phyloP scores from a whole-genome alignment of 2,888 invertebrate genomes.

The Antheraea yamamai region DNA sequence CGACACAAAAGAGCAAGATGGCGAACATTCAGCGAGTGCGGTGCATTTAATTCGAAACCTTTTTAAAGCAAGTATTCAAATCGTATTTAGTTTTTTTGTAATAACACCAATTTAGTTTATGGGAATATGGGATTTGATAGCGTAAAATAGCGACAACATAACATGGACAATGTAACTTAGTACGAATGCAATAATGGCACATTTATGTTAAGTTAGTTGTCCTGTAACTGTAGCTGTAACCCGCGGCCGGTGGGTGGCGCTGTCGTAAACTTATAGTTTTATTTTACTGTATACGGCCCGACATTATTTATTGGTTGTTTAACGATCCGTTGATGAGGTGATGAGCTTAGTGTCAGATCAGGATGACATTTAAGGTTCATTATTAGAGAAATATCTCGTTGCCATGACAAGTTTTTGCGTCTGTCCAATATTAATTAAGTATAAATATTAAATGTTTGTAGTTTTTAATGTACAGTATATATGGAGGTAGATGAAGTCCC shows the following conservation, averaged over 20 bases:
- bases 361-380: slow-evolving; percentile 13
- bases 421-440: neutral
- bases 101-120: no score
- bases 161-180: neutral
- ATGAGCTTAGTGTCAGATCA: slow-evolving; percentile 25
- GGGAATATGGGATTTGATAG: no score
- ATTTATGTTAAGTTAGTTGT: neutral
- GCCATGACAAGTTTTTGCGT: slow-evolving; percentile 1
- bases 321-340: slow-evolving; percentile 43
- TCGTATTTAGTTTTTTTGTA: no score
- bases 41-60: no score
- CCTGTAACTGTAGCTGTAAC: neutral
- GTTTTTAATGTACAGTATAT: neutral
- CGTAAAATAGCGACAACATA: neutral
- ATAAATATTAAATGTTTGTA: slow-evolving; percentile 3
- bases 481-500: neutral
- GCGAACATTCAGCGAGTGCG: no score
- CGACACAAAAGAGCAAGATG: no score
- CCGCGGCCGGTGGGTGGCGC: slow-evolving; percentile 13
- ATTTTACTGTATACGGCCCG: slow-evolving; percentile 32
- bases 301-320: slow-evolving; percentile 43
- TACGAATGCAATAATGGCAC: neutral
- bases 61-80: no score
- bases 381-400: neutral
- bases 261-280: slow-evolving; percentile 34